Conservation (phyloP, 2,113 vertebrate genomes). For the Rhynchopsitta pachyrhyncha region DNA sequence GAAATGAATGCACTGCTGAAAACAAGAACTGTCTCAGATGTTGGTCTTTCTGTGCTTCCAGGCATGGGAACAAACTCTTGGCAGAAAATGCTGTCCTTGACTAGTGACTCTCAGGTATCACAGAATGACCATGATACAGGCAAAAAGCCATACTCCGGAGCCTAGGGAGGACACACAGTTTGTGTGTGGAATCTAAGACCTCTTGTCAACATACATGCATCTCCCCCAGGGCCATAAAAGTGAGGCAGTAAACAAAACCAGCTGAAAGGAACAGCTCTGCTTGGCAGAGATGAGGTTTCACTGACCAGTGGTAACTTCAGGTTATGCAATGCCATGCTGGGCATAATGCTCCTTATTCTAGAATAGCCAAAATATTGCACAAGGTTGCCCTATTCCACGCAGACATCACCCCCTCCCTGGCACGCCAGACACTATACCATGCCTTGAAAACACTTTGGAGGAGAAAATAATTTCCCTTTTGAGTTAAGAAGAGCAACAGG, state of each 20-base stretch:
- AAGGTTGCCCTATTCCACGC: constrained; percentile 29
- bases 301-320: not conserved
- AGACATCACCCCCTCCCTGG: not conserved
- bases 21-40: not conserved
- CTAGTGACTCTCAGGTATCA: not conserved
- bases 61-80: not conserved
- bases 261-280: not conserved
- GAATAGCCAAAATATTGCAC: constrained; percentile 45
- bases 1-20: not conserved
- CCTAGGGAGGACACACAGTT: fast-evolving
- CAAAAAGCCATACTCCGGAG: fast-evolving
- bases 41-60: not conserved
- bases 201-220: not conserved
- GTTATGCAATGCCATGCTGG: not conserved
- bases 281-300: not conserved
- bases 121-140: not conserved
- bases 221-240: not conserved
- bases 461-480: constrained; percentile 32
- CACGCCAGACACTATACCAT: not conserved
- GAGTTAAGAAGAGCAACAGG: not conserved
- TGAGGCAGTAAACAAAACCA: constrained; percentile 20
- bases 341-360: constrained; percentile 49
- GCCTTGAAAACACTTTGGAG: constrained; percentile 6
- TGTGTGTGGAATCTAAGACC: not conserved
- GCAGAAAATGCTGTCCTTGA: not conserved